These are phyloP conservation scores for Pygocentrus nattereri DNA, from an alignment of 2,797 vertebrate genomes.

Conservation along the genomic window DNA sequence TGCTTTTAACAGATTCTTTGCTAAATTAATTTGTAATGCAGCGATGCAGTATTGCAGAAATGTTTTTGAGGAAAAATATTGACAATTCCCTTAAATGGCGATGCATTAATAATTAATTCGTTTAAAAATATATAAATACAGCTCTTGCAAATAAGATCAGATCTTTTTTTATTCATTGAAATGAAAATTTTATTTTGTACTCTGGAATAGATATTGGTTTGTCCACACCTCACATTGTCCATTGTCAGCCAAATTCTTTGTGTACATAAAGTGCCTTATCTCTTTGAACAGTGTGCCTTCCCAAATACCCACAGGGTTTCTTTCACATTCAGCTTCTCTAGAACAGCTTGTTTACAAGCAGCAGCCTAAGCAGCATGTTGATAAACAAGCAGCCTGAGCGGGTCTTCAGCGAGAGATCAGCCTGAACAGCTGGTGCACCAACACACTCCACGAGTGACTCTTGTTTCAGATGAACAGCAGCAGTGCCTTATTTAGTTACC, in stretches of 20 bases:
- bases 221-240: conserved; percentile 31
- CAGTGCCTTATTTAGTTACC: conserved; percentile 34
- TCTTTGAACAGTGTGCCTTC: background rate
- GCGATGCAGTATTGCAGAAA: background rate
- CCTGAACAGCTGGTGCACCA: conserved; percentile 26
- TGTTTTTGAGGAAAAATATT: too few species aligned
- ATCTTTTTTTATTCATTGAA: background rate
- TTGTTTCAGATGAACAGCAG: conserved; percentile 25
- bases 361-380: background rate
- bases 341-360: conserved; percentile 24
- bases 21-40: background rate
- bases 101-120: too few species aligned
- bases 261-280: background rate
- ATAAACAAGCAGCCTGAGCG: conserved; percentile 12
- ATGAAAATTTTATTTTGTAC: background rate
- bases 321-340: conserved; percentile 25
- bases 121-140: background rate
- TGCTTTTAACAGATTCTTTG: too few species aligned
- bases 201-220: conserved; percentile 29
- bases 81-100: too few species aligned
- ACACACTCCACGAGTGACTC: conserved; percentile 2
- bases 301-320: background rate
- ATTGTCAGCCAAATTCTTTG: conserved; percentile 8
- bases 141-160: too few species aligned
- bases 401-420: background rate